Evolutionary conservation across 2,888 invertebrate genomes (phyloP).

Genomic region (Steromphala cineraria): DNA sequence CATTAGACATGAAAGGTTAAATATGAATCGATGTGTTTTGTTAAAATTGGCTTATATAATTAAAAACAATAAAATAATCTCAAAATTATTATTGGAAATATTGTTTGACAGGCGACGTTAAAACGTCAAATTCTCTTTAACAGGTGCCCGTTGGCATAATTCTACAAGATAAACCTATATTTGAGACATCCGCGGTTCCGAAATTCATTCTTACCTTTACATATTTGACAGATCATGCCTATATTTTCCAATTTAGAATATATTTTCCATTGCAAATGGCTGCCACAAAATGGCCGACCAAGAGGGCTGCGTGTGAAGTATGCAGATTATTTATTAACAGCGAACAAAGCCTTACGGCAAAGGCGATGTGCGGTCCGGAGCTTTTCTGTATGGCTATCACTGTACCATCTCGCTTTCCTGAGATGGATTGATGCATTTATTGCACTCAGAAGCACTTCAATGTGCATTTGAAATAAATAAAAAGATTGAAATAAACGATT

Average conservation of each 20-base stretch:
- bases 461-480: neutral
- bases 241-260: constrained; percentile 33
- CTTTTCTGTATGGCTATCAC: neutral
- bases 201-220: constrained; percentile 34
- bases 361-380: constrained; percentile 41
- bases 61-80: constrained; percentile 2
- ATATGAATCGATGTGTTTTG: neutral
- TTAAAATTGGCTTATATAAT: constrained; percentile 1
- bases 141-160: constrained; percentile 5
- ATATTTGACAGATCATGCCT: constrained; percentile 34
- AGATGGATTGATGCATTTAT: neutral
- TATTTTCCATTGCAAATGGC: constrained; percentile 41
- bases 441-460: neutral
- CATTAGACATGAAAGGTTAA: neutral
- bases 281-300: constrained; percentile 47
- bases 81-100: constrained; percentile 23
- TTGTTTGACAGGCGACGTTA: constrained; percentile 24
- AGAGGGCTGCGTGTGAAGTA: constrained; percentile 42
- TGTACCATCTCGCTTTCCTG: constrained; percentile 7
- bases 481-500: constrained; percentile 15
- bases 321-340: constrained; percentile 45
- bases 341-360: constrained; percentile 36
- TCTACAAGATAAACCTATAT: neutral
- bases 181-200: neutral
- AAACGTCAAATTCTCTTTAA: constrained; percentile 18